These are phyloP conservation scores for Tragopan temminckii DNA, from an alignment of 2,797 vertebrate species.

Conservation along the genomic window DNA sequence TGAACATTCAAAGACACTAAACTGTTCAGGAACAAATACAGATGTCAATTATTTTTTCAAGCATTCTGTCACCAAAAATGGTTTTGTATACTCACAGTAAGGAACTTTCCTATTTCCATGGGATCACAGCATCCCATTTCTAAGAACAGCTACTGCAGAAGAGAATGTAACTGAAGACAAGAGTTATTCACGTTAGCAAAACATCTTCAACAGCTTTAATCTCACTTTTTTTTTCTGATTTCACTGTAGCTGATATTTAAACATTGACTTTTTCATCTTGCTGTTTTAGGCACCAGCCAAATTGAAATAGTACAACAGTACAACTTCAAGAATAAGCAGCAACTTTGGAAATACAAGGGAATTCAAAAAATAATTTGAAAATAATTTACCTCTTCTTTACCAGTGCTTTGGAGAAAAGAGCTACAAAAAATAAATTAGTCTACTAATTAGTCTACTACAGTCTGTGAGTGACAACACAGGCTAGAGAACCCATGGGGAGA, in stretches of 20 bases:
- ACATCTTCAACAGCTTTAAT: neutral
- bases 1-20: neutral
- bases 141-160: neutral
- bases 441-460: neutral
- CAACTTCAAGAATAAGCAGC: neutral
- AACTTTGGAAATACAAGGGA: neutral
- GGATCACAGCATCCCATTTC: fast-evolving
- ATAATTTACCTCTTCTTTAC: neutral
- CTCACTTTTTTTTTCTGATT: neutral
- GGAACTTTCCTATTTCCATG: neutral
- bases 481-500: fast-evolving
- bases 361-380: neutral
- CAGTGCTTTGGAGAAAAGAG: neutral
- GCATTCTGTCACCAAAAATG: neutral
- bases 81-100: neutral
- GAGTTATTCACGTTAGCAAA: neutral
- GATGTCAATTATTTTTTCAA: neutral
- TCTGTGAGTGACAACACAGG: neutral
- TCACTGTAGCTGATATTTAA: neutral
- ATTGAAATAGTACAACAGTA: neutral
- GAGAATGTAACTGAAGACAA: neutral
- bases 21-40: neutral
- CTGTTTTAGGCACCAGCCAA: slow-evolving; percentile 2
- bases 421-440: neutral
- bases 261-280: neutral